These are phyloP conservation scores for Drosophila sproati DNA, from an alignment of 1,140 invertebrate genomes.

Conservation along the genomic window DNA sequence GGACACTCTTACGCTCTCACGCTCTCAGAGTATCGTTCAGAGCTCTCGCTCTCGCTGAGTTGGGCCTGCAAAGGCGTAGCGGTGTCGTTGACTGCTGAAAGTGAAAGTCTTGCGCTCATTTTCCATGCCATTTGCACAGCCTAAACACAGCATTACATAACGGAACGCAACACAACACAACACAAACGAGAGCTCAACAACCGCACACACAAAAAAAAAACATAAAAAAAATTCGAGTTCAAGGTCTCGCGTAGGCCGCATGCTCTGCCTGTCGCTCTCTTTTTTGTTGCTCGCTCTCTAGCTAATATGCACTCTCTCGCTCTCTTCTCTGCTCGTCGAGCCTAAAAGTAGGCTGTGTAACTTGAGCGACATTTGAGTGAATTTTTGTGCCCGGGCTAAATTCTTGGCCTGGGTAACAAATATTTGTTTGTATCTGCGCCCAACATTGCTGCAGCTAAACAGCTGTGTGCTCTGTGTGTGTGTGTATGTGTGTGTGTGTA, in stretches of 20 bases:
- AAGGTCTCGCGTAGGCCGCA: conserved; percentile 81
- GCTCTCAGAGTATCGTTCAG: neutral
- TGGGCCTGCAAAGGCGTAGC: neutral
- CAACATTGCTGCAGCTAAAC: conserved; percentile 37
- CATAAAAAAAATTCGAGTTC: conserved; percentile 68
- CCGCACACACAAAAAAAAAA: conserved; percentile 11
- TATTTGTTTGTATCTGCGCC: conserved; percentile 64
- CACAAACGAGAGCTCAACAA: conserved; percentile 32
- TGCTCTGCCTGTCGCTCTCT: conserved; percentile 55
- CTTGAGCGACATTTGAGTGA: conserved; percentile 51
- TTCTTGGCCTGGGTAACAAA: conserved; percentile 47
- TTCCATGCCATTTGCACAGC: conserved; percentile 70
- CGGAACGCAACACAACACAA: conserved; percentile 33
- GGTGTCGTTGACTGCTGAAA: conserved; percentile 77
- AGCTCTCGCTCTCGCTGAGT: conserved; percentile 8
- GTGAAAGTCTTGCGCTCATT: conserved; percentile 72
- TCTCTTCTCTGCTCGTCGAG: conserved; percentile 22
- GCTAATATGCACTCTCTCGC: conserved; percentile 2
- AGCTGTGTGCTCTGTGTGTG: conserved; percentile 31
- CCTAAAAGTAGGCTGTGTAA: conserved; percentile 70
- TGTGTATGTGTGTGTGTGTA: neutral
- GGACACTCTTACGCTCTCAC: neutral
- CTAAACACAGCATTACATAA: conserved; percentile 76
- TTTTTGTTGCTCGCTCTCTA: neutral
- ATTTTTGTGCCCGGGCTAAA: conserved; percentile 19